Conservation (phyloP, 2,888 invertebrate genomes). For the Helobdella robusta region DNA sequence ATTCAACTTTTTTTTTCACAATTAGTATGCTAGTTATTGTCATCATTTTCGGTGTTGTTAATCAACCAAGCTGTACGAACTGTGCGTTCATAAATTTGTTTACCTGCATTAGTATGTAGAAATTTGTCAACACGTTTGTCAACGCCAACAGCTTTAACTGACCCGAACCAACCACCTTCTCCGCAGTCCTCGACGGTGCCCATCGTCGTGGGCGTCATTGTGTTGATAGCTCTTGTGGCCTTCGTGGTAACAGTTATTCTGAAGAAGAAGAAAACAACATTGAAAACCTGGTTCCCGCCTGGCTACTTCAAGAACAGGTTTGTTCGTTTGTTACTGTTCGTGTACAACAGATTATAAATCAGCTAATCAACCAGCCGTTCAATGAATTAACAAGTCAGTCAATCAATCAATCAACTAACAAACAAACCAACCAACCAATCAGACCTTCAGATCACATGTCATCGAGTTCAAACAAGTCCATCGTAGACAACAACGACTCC, state of each 20-base stretch:
- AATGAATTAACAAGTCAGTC: neutral
- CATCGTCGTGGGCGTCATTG: conserved; percentile 11
- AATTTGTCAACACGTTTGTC: neutral
- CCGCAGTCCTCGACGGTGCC: neutral
- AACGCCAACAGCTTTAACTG: conserved; percentile 1
- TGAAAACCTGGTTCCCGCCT: conserved; percentile 95
- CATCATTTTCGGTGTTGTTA: too few relatives aligned
- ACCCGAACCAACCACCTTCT: neutral
- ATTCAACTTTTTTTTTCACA: too few relatives aligned
- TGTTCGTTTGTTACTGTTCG: neutral
- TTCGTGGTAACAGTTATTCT: conserved; percentile 61
- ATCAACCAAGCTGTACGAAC: too few relatives aligned
- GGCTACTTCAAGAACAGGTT: conserved; percentile 51
- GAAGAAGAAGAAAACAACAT: conserved; percentile 69
- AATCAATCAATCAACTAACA: neutral
- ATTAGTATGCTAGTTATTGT: too few relatives aligned
- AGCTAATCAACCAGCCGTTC: neutral
- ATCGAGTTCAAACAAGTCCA: conserved; percentile 8
- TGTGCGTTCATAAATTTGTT: neutral
- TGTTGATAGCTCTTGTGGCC: conserved; percentile 56
- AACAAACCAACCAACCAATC: too few relatives aligned
- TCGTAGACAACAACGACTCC: neutral
- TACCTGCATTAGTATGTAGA: neutral
- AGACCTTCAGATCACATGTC: conserved; percentile 17
- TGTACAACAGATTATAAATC: neutral